Evolutionary conservation across 2,888 invertebrate genomes (phyloP).

Genomic region (Griposia aprilina): DNA sequence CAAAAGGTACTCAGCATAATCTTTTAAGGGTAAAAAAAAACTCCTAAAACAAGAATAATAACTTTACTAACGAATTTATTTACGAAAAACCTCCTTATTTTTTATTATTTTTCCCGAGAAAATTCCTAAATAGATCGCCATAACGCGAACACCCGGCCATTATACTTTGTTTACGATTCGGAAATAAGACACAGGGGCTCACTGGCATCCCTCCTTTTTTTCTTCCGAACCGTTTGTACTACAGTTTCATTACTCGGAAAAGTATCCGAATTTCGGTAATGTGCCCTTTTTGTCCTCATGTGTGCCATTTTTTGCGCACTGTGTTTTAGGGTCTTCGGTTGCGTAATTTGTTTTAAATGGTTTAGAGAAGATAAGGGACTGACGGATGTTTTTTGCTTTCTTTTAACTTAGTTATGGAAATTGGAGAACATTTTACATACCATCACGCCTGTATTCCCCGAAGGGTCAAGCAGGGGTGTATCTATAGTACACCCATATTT

Average conservation of each 20-base stretch:
- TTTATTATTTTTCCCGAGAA: slow-evolving; percentile 42
- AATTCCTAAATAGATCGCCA: slow-evolving; percentile 55
- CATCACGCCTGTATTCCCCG: too few species aligned
- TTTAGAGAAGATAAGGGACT: slow-evolving; percentile 18
- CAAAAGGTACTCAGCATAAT: slow-evolving; percentile 10
- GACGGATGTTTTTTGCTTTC: slow-evolving; percentile 19
- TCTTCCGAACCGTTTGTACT: slow-evolving; percentile 67
- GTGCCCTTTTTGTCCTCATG: slow-evolving; percentile 57
- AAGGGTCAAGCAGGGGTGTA: too few species aligned
- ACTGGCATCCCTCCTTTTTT: slow-evolving; percentile 49
- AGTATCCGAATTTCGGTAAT: slow-evolving; percentile 59
- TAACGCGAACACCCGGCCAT: slow-evolving; percentile 59
- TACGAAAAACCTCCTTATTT: slow-evolving; percentile 45
- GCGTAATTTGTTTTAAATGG: slow-evolving; percentile 55
- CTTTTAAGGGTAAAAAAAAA: slow-evolving; percentile 23
- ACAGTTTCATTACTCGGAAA: slow-evolving; percentile 71
- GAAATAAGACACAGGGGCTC: slow-evolving; percentile 65
- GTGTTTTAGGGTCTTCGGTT: slow-evolving; percentile 29
- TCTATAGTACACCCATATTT: too few species aligned
- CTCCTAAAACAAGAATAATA: slow-evolving; percentile 36
- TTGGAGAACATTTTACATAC: too few species aligned
- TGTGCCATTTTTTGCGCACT: slow-evolving; percentile 58
- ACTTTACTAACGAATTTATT: slow-evolving; percentile 40
- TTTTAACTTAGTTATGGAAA: background rate
- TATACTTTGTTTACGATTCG: slow-evolving; percentile 70